phyloP scores from a whole-genome alignment of 2,113 vertebrate genomes.

The Perognathus longimembris region DNA sequence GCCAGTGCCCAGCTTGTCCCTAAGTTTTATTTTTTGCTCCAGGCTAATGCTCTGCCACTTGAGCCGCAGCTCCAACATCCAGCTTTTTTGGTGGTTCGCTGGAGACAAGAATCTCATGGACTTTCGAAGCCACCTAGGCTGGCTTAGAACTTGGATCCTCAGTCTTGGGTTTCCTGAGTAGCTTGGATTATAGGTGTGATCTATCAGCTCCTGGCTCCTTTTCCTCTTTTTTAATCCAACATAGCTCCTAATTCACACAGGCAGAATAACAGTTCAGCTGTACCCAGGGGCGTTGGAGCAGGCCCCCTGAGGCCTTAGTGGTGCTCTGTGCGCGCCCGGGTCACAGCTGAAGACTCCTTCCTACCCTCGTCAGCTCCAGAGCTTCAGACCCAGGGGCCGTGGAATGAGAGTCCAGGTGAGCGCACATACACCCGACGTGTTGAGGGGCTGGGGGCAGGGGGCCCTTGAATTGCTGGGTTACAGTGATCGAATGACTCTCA shows the following conservation, averaged over 20 bases:
- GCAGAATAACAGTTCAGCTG: neutral
- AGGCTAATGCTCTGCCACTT: no score
- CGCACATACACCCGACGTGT: accelerated
- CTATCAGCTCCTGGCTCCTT: neutral
- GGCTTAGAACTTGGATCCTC: no score
- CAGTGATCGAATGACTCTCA: no score
- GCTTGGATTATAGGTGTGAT: no score
- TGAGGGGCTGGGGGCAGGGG: no score
- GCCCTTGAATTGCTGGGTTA: neutral
- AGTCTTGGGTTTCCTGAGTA: no score
- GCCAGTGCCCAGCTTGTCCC: no score
- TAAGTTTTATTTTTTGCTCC: no score
- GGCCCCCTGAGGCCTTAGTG: neutral
- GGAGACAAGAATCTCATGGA: no score
- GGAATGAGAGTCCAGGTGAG: neutral
- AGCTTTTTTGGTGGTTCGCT: no score
- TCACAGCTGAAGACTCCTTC: neutral
- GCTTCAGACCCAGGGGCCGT: neutral
- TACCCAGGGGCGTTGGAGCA: neutral
- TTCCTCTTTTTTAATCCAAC: neutral
- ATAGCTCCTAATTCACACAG: neutral
- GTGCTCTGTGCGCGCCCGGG: neutral
- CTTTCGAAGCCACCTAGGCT: no score
- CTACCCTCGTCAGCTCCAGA: neutral
- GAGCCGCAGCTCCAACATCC: no score